Percentiles rank a stretch among this genome's conserved stretches.
Conservation (phyloP, 2,113 vertebrate genomes). For the Leucopternis melanops region DNA sequence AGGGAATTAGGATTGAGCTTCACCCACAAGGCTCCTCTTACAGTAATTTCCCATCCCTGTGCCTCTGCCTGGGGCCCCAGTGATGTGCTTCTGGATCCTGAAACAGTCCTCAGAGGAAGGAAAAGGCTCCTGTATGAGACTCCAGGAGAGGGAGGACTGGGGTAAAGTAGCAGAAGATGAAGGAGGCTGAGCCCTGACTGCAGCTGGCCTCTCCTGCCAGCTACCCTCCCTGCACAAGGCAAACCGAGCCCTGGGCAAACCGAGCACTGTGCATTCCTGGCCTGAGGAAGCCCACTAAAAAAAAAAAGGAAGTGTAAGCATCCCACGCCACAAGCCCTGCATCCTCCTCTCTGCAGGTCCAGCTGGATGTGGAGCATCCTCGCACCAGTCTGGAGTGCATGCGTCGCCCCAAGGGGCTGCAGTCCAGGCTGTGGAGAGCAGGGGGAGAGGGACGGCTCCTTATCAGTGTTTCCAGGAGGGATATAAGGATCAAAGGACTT, state of each 20-base stretch:
- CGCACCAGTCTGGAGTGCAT: fast-evolving
- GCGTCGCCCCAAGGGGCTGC: neutral
- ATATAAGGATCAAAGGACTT: neutral
- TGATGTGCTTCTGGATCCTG: neutral
- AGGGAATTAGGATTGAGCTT: neutral
- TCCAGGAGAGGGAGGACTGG: neutral
- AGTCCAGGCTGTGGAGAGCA: neutral
- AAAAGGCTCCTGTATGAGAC: neutral
- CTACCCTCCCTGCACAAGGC: neutral
- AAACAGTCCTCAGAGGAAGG: neutral
- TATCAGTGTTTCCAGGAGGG: neutral
- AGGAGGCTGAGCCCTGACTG: neutral
- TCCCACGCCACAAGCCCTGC: neutral
- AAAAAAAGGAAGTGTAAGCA: neutral
- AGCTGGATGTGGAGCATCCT: neutral
- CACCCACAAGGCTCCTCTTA: neutral
- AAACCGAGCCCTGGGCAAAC: neutral
- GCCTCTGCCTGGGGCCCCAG: neutral
- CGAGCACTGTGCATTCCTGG: fast-evolving
- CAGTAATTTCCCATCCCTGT: neutral
- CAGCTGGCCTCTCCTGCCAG: neutral
- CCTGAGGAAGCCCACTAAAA: neutral
- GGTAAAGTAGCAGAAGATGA: neutral
- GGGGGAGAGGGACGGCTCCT: neutral
- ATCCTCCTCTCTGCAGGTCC: neutral